These are phyloP conservation scores for Actinostola sp. DNA, from an alignment of 92 coral and sea anemone genomes.

Conservation along the genomic window DNA sequence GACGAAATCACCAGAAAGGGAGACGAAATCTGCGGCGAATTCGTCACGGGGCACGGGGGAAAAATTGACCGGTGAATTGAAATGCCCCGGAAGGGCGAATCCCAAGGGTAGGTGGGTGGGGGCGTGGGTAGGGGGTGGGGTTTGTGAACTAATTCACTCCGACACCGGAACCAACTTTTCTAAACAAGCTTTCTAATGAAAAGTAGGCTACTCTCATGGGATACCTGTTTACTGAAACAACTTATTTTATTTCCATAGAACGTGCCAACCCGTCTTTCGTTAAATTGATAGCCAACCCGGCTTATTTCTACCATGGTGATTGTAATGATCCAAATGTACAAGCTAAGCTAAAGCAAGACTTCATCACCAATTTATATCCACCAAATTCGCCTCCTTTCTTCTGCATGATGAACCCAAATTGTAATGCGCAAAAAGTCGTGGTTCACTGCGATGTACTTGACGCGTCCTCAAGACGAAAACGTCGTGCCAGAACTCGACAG, in stretches of 20 bases:
- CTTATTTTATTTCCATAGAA: slow-evolving; percentile 31
- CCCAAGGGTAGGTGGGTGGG: too few relatives aligned
- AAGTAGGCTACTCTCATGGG: too few relatives aligned
- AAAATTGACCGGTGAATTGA: too few relatives aligned
- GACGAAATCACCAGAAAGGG: too few relatives aligned
- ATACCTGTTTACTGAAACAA: too few relatives aligned
- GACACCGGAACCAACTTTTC: too few relatives aligned
- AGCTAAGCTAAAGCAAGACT: slow-evolving; percentile 32
- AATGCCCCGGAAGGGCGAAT: too few relatives aligned
- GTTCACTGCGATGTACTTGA: slow-evolving; percentile 66
- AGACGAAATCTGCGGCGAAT: too few relatives aligned
- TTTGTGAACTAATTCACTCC: too few relatives aligned
- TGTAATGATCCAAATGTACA: slow-evolving; percentile 73
- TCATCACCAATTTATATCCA: slow-evolving; percentile 8
- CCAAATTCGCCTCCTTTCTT: slow-evolving; percentile 54
- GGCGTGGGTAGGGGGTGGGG: too few relatives aligned
- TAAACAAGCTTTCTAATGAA: too few relatives aligned
- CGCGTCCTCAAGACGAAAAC: slow-evolving; percentile 45
- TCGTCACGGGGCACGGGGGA: too few relatives aligned
- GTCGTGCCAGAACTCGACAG: slow-evolving; percentile 47
- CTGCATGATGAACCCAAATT: slow-evolving; percentile 32
- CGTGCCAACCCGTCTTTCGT: slow-evolving; percentile 51
- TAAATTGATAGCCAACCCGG: slow-evolving; percentile 14
- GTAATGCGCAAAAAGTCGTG: slow-evolving; percentile 35
- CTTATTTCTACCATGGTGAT: slow-evolving; percentile 67